Evolutionary conservation across 2,888 invertebrate species (phyloP), one percentile per base, ranked within the genome.

Genomic region (Tridacna crocea): DNA sequence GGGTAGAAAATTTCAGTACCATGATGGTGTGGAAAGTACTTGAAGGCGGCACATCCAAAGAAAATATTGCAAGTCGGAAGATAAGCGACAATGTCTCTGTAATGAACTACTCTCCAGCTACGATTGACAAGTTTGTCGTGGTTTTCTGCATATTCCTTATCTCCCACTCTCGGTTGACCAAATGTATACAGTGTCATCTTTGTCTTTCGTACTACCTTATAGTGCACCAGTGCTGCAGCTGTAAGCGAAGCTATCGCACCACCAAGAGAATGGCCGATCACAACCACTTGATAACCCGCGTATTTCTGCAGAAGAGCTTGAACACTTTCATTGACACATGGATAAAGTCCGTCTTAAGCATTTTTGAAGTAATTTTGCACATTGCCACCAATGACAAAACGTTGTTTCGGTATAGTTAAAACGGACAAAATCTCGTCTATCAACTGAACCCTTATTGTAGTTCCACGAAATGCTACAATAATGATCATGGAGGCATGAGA

Each of bases 31-130:
- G 82, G 80, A 12, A 70, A 61, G 46, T 75, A 36, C 26, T 24
- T 46, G 8, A 48, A 22, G 11, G 61, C 36, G 12, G n/a, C 58
- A 72, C 83, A 77, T 26, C 75, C 77, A 22, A 65, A 11, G 19
- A 73, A 22, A 12, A 78, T 13, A n/a, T 63, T 60, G 24, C 77
- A 74, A 0, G 70, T 48, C 3, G 85, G 85, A 26, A 82, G n/a
- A n/a, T 78, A 76, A 65, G 63, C 60, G 6, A 85, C 78, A 24
- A 74, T 47, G 27, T 83, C 85, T 47, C 72, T 83, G 22, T 73
- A 63, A 47, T 85, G 82, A 19, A 85, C 82, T 15, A 85, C 77
- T 15, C 85, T 72, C 85, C 85, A 85, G 65, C 85, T 85, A 65
- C 78, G 65, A 19, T 36, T 76, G 11, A 85, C 74, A 6, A 80